Evolutionary conservation across 2,113 vertebrate species (phyloP), one percentile per base, ranked within the genome.

Genomic region (Solea solea): DNA sequence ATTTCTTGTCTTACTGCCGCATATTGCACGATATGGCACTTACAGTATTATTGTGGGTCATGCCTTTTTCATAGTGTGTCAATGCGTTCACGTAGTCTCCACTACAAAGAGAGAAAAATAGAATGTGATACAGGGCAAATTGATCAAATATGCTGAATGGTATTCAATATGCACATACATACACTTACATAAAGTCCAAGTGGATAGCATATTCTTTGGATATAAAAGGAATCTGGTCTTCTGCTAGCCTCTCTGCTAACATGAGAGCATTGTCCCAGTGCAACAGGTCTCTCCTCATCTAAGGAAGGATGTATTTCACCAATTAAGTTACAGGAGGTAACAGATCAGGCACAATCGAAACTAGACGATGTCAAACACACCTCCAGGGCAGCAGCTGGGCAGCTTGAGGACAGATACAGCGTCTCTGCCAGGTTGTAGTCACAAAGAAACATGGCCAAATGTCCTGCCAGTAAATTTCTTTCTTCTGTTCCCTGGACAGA

Each of bases 251-350:
- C 69, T 96, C 98, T 0, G 97, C 97, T 85, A 99, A 90, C 72
- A 96, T 95, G 8, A 99, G 91, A 0, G 98, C 98, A 4, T 91
- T 96, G 88, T 99, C 97, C 97, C 97, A 99, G 4, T 99, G 95
- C 64, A 96, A 93, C 66, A 99, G 89, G 83, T 99, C 97, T 74
- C 94, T 94, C 79, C 96, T 94, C 97, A 99, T 98, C 98, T 99
- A 8, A 63, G 15, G 51, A 8, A 9, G 5, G 7, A 63, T 28
- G 28, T 61, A 44, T 1, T 21, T 46, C 5, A 40, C 12, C 13
- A 1, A 28, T 50, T 69, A 54, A n/a, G 40, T 3, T 12, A 25
- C 21, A 34, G 46, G 8, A 15, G 28, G 58, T 45, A 44, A 16
- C 25, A 21, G 15, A 42, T 61, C 40, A 51, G 64, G 11, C 11